phyloP scores from a whole-genome alignment of 2,113 vertebrate genomes.

The Nibea coibor region DNA sequence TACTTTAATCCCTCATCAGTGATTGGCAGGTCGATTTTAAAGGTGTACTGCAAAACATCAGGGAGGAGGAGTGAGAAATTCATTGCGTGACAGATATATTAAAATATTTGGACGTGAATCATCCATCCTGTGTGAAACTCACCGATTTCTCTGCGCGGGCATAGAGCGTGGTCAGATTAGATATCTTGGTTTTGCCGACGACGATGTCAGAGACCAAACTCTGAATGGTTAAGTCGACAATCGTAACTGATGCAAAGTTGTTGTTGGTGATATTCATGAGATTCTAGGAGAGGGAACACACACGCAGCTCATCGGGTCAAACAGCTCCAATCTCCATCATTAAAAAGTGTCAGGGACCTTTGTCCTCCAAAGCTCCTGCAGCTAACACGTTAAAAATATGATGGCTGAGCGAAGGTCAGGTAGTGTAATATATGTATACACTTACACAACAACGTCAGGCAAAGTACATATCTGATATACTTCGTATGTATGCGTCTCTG shows the following conservation, averaged over 20 bases:
- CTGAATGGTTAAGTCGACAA: slow-evolving; percentile 83
- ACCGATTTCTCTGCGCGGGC: slow-evolving; percentile 82
- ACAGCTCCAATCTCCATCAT: neutral
- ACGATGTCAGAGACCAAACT: slow-evolving; percentile 80
- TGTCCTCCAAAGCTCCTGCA: slow-evolving; percentile 10
- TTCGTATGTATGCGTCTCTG: too few species aligned
- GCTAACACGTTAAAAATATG: neutral
- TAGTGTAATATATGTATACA: too few species aligned
- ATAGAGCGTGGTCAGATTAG: slow-evolving; percentile 76
- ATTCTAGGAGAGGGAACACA: slow-evolving; percentile 78
- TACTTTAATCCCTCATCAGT: slow-evolving; percentile 76
- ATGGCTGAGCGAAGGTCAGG: neutral
- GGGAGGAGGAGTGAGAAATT: neutral
- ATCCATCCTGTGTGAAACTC: slow-evolving; percentile 41
- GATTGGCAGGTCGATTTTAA: slow-evolving; percentile 60
- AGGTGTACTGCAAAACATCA: slow-evolving; percentile 61
- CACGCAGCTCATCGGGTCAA: neutral
- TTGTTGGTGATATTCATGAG: slow-evolving; percentile 87
- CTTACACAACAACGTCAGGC: too few species aligned
- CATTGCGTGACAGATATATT: fast-evolving
- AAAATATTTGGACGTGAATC: neutral
- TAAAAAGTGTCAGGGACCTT: slow-evolving; percentile 32
- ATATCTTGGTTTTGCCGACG: slow-evolving; percentile 79
- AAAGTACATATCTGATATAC: too few species aligned
- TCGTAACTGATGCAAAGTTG: slow-evolving; percentile 86